Conservation (phyloP, 2,888 invertebrate species). For the Scaptomyza caliginosa region DNA sequence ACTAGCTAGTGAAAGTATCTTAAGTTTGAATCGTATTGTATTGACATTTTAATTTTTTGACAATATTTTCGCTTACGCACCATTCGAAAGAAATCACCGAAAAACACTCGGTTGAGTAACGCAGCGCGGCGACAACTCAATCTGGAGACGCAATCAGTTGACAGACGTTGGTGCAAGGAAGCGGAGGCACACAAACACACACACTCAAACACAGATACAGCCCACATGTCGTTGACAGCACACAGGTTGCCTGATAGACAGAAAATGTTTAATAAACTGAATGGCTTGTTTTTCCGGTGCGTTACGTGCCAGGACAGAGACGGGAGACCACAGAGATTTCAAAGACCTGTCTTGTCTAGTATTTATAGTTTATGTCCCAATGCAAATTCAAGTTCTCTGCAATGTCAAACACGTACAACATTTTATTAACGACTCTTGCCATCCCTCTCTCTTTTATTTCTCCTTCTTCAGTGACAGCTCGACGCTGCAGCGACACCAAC, state of each 20-base stretch:
- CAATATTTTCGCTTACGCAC: constrained; percentile 57
- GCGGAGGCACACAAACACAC: constrained; percentile 11
- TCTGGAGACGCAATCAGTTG: constrained; percentile 44
- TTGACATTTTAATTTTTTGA: constrained; percentile 63
- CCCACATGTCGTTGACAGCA: constrained; percentile 69
- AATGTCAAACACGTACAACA: constrained; percentile 46
- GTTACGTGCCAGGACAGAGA: constrained; percentile 45
- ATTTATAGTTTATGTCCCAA: constrained; percentile 41
- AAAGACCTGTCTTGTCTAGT: constrained; percentile 18
- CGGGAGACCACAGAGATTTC: background rate
- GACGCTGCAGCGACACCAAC: constrained; percentile 74
- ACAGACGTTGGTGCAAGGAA: constrained; percentile 39
- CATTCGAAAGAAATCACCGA: background rate
- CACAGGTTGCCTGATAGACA: constrained; percentile 8
- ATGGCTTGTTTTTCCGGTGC: constrained; percentile 77
- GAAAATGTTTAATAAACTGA: constrained; percentile 71
- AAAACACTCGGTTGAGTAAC: constrained; percentile 55
- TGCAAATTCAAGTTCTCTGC: constrained; percentile 74
- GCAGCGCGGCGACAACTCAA: constrained; percentile 28
- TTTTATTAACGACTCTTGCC: constrained; percentile 45
- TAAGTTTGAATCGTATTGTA: constrained; percentile 18
- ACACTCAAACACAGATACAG: background rate
- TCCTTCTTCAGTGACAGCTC: constrained; percentile 84
- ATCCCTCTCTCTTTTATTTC: constrained; percentile 42
- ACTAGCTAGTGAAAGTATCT: constrained; percentile 61